phyloP scores from a whole-genome alignment of 92 coral and sea anemone genomes.

The Isaurus tuberculatus region DNA sequence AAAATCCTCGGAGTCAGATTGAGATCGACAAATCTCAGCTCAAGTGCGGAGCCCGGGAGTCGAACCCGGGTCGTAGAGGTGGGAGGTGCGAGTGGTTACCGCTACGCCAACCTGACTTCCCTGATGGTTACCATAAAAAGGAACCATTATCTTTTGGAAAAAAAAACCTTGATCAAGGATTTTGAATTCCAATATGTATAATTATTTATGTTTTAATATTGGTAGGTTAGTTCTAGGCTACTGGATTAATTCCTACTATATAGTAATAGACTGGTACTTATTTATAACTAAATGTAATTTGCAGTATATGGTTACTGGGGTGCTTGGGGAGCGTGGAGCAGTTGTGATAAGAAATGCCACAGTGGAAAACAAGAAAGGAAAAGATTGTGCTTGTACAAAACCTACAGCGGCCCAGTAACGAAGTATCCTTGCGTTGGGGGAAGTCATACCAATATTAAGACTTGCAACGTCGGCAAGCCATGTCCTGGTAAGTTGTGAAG shows the following conservation, averaged over 20 bases:
- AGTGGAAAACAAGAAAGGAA: slow-evolving; percentile 10
- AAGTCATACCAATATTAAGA: neutral
- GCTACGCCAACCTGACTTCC: no score
- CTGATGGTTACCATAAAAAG: no score
- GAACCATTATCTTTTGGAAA: no score
- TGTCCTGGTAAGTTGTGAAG: neutral
- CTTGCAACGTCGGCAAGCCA: slow-evolving; percentile 22
- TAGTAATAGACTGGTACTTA: neutral
- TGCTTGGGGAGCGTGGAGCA: slow-evolving; percentile 37
- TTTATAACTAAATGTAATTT: neutral
- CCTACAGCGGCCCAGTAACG: neutral
- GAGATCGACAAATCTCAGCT: no score
- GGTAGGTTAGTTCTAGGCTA: neutral
- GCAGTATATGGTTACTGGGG: slow-evolving; percentile 33
- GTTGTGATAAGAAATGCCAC: slow-evolving; percentile 35
- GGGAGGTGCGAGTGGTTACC: no score
- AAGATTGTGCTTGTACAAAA: slow-evolving; percentile 15
- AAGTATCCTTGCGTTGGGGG: slow-evolving; percentile 23
- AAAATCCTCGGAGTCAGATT: no score
- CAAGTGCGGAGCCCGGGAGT: no score
- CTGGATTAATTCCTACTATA: no score
- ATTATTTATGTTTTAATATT: no score
- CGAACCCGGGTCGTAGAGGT: no score
- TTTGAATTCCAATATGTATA: no score
- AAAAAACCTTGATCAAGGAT: no score